A percentile compares a stretch with the other conserved stretches of the same genome.
These are phyloP conservation scores for Cosmopolites sordidus DNA, from an alignment of 2,888 invertebrate genomes.

Conservation along the genomic window DNA sequence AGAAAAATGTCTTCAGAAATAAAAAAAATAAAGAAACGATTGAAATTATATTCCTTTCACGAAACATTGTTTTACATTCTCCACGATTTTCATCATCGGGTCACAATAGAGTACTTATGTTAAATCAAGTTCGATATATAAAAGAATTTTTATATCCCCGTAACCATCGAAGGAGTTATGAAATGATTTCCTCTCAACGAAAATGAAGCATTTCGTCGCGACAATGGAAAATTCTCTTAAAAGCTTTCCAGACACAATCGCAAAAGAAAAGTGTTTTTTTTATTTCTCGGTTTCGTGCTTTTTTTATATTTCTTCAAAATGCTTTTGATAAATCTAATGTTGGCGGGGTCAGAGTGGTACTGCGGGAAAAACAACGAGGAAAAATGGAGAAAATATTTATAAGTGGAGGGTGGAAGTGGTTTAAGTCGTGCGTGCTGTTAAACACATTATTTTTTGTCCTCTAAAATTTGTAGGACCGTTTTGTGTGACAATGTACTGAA, in stretches of 20 bases:
- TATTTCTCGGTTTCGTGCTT: no score
- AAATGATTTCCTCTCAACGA: conserved; percentile 12
- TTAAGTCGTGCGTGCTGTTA: no score
- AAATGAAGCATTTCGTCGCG: conserved; percentile 11
- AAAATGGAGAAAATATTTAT: no score
- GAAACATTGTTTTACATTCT: not conserved
- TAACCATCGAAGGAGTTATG: not conserved
- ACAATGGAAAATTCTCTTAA: conserved; percentile 19
- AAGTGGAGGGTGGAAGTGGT: not conserved
- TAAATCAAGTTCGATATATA: not conserved
- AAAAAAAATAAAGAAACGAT: no score
- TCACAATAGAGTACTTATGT: not conserved
- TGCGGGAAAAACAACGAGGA: no score
- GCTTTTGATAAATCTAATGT: not conserved
- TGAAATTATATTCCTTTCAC: not conserved
- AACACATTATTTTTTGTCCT: no score
- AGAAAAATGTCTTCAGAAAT: no score
- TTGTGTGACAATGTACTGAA: no score
- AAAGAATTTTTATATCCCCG: not conserved
- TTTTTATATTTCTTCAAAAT: not conserved
- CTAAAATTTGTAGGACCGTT: no score
- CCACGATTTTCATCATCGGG: not conserved
- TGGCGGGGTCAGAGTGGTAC: no score
- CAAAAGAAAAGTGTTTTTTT: not conserved
- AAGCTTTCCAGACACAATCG: conserved; percentile 10